Conservation (phyloP, 2,888 invertebrate genomes). For the Tenthredo scrophulariae region DNA sequence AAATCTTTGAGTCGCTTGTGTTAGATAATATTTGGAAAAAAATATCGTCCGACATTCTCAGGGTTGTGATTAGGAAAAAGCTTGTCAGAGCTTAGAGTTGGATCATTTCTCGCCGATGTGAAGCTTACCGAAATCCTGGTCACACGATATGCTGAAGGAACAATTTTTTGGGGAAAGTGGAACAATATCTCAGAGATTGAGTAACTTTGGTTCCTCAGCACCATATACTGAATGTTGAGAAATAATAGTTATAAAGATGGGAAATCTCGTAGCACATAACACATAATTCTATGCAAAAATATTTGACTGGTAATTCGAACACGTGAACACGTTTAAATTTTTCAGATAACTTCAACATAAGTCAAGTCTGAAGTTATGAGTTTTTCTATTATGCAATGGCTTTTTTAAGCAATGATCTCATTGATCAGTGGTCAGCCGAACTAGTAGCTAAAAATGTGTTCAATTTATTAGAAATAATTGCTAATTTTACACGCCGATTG, state of each 20-base stretch:
- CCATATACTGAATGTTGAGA: slow-evolving; percentile 1
- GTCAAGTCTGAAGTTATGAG: background rate
- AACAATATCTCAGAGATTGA: slow-evolving; percentile 68
- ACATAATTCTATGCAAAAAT: background rate
- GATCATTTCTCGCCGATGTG: background rate
- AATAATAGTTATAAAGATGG: background rate
- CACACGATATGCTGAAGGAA: slow-evolving; percentile 23
- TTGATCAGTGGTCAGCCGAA: background rate
- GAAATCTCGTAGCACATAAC: background rate
- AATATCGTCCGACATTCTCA: background rate
- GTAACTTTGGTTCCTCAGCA: slow-evolving; percentile 64
- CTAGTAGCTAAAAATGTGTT: slow-evolving; percentile 42
- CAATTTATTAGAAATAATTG: slow-evolving; percentile 62
- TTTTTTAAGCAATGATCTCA: background rate
- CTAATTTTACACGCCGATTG: slow-evolving; percentile 63
- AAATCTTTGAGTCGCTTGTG: background rate
- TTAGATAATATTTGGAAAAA: background rate
- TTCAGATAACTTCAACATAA: background rate
- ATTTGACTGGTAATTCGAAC: background rate
- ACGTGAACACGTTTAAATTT: background rate
- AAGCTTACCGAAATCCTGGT: background rate
- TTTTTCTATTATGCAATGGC: slow-evolving; percentile 1
- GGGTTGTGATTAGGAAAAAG: background rate
- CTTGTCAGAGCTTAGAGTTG: background rate
- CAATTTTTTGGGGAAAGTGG: slow-evolving; percentile 74